Conservation (phyloP, 2,113 vertebrate species). For the Melanocharis versteri region DNA sequence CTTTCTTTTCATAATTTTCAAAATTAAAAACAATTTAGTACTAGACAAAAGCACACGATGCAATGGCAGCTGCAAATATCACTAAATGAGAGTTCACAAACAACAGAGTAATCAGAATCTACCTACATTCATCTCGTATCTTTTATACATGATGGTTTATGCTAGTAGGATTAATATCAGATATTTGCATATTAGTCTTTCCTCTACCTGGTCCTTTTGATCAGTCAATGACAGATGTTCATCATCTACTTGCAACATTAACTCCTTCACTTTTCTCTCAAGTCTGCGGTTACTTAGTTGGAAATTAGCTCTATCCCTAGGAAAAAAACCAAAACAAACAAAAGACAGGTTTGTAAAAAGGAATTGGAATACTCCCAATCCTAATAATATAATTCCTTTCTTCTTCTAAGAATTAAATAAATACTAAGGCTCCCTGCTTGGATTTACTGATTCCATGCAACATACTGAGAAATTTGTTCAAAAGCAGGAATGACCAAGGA, state of each 20-base stretch:
- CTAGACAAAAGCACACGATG: background rate
- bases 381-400: background rate
- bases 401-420: background rate
- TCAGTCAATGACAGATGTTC: conserved; percentile 89
- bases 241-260: conserved; percentile 94
- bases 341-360: background rate
- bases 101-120: background rate
- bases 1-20: background rate
- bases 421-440: background rate
- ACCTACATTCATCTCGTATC: background rate
- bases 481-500: background rate
- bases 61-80: background rate
- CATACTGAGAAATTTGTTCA: background rate
- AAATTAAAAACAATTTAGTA: background rate
- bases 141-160: background rate
- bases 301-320: conserved; percentile 87
- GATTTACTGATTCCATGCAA: background rate
- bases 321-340: background rate
- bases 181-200: background rate
- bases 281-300: conserved; percentile 90
- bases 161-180: background rate
- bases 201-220: conserved; percentile 91
- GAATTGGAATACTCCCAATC: background rate
- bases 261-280: conserved; percentile 94
- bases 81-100: background rate